These are phyloP conservation scores for Drosophila sturtevanti DNA, from an alignment of 1,140 invertebrate genomes.

Conservation along the genomic window DNA sequence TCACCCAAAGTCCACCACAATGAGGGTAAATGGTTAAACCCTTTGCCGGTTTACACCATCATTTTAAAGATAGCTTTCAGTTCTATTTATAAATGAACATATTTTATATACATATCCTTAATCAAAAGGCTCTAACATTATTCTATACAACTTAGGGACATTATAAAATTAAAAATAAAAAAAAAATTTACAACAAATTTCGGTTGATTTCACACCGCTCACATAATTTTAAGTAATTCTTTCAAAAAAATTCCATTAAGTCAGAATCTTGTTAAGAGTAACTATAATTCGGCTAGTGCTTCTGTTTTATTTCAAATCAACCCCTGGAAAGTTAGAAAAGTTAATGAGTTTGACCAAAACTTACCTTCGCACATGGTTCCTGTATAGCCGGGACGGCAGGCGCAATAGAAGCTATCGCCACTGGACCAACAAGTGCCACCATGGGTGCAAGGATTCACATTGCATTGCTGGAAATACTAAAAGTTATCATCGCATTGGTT, in stretches of 20 bases:
- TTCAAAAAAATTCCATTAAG: too few species aligned
- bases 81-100: conserved; percentile 1
- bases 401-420: conserved; percentile 89
- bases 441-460: conserved; percentile 89
- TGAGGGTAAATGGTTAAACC: conserved; percentile 51
- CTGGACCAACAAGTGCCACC: conserved; percentile 90
- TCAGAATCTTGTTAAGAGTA: conserved; percentile 5
- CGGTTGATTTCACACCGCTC: too few species aligned
- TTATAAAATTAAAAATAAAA: too few species aligned
- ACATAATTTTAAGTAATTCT: too few species aligned
- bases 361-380: conserved; percentile 90
- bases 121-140: neutral
- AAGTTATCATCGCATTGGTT: conserved; percentile 50
- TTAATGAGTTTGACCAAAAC: conserved; percentile 47
- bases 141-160: too few species aligned
- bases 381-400: conserved; percentile 88
- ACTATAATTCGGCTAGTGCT: conserved; percentile 7
- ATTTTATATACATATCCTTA: neutral
- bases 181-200: too few species aligned
- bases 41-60: neutral
- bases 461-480: conserved; percentile 86
- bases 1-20: conserved; percentile 11
- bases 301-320: conserved; percentile 29
- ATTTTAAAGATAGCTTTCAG: neutral
- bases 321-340: conserved; percentile 8